These are phyloP conservation scores for Spinus olivaceus DNA, from an alignment of 2,797 vertebrate genomes.

Conservation along the genomic window DNA sequence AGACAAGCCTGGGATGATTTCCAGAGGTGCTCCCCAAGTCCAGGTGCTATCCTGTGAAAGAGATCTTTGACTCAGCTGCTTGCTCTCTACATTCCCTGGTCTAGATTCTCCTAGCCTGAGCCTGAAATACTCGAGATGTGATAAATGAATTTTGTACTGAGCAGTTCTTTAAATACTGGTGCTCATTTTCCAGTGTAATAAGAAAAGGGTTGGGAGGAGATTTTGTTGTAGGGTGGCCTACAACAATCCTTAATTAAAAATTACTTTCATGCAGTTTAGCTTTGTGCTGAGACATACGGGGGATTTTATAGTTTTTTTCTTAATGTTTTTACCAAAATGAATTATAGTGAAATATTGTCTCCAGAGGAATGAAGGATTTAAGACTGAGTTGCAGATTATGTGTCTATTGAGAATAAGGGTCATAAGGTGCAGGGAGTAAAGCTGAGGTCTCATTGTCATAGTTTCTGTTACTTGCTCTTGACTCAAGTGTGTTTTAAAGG, in stretches of 20 bases:
- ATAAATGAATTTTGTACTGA: neutral
- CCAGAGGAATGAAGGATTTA: neutral
- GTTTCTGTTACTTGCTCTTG: constrained; percentile 24
- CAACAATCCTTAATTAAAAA: neutral
- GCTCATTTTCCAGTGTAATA: neutral
- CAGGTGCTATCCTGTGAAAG: neutral
- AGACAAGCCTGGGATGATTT: neutral
- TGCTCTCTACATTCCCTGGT: neutral
- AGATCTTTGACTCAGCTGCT: neutral
- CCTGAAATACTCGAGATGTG: neutral
- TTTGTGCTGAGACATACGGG: neutral
- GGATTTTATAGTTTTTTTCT: neutral
- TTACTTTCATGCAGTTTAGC: neutral
- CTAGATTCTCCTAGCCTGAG: neutral
- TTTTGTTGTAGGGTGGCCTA: neutral
- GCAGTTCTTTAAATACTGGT: neutral
- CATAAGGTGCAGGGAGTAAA: neutral
- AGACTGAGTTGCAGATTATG: neutral
- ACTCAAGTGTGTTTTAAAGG: constrained; percentile 35
- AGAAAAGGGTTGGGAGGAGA: neutral
- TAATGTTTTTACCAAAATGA: neutral
- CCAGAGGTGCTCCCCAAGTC: neutral
- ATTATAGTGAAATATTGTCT: neutral
- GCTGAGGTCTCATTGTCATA: neutral
- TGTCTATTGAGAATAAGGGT: neutral